Percentiles rank a stretch among this genome's conserved stretches.
Conservation (phyloP, 53 echinoderm and acorn worm species). For the Henricia sp. region DNA sequence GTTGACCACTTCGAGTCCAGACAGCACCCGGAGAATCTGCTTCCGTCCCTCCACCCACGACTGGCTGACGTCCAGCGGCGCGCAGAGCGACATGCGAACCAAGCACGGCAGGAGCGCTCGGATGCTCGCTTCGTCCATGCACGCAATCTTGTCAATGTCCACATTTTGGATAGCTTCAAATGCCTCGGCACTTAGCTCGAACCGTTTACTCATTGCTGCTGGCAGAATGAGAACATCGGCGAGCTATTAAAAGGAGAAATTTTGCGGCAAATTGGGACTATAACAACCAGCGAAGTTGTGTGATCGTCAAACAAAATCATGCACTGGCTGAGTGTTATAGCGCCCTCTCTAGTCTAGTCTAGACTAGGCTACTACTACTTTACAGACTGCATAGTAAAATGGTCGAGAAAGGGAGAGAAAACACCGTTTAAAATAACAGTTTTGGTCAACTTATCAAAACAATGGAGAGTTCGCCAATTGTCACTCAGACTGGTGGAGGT, state of each 20-base stretch:
- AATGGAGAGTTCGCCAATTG: too few relatives aligned
- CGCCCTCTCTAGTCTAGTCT: not conserved
- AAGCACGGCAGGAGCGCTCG: slow-evolving; percentile 86
- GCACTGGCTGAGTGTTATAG: not conserved
- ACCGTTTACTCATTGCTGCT: slow-evolving; percentile 41
- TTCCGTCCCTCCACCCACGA: slow-evolving; percentile 96
- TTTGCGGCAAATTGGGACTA: not conserved
- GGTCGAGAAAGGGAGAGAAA: too few relatives aligned
- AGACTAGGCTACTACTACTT: not conserved
- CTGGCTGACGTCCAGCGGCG: slow-evolving; percentile 89
- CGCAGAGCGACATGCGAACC: slow-evolving; percentile 97
- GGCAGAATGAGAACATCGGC: not conserved
- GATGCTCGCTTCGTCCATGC: slow-evolving; percentile 82
- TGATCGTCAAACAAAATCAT: not conserved
- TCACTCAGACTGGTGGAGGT: too few relatives aligned
- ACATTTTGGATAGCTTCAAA: slow-evolving; percentile 97
- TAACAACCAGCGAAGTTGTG: not conserved
- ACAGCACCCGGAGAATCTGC: slow-evolving; percentile 88
- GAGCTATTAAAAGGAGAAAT: not conserved
- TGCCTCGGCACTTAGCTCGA: slow-evolving; percentile 69
- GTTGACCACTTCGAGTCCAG: slow-evolving; percentile 96
- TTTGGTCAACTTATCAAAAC: too few relatives aligned
- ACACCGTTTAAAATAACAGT: too few relatives aligned
- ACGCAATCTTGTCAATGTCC: slow-evolving; percentile 75
- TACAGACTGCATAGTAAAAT: too few relatives aligned